Base-by-base conservation (phyloP, 2,888 invertebrate species). In the Pristionchus arcanus region DNA sequence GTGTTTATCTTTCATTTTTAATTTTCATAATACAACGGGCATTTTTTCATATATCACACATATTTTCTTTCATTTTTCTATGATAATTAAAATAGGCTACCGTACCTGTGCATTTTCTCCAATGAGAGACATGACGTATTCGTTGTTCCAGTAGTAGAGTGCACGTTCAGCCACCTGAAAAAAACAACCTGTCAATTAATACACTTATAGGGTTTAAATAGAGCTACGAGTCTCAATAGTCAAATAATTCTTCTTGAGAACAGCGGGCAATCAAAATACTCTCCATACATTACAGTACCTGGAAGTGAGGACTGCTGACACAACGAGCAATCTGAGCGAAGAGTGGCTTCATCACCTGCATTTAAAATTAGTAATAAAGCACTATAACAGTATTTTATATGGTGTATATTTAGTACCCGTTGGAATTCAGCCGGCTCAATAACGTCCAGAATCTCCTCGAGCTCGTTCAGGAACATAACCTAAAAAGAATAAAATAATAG, bases 351-450 rank as follows among this genome's bases (percentile, higher is more conserved):
- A 98, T 98, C 94, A 99, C 89, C 89, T 89, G 1, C 31, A 81
- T 31, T 0, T 2, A 37, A 16, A 5, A 55, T 53, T 55, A 2
- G 28, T 53, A 9, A 83, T 15, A 19, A 28, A 0, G n/a, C 16
- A 11, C 13, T 49, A 28, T 28, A 19, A 31, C 53, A 84, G 11
- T 84, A 84, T 1, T 5, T 5, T 31, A 31, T 28, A 87, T n/a
- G 34, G 16, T 7, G 19, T 37, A 19, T 74, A 15, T 34, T 16
- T 63, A 21, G 9, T 31, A 89, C 97, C 96, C 98, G 98, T 96
- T 98, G 97, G 96, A 99, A 99, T 96, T 99, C 98, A 15, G 97
- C 97, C 90, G 98, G 98, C 96, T 99, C 99, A 95, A 99, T 99
- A 93, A 99, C 98, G 96, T 99, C 99, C 93, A 99, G 96, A 91